Evolutionary conservation across 1,140 invertebrate genomes (phyloP).

Genomic region (Drosophila asahinai): DNA sequence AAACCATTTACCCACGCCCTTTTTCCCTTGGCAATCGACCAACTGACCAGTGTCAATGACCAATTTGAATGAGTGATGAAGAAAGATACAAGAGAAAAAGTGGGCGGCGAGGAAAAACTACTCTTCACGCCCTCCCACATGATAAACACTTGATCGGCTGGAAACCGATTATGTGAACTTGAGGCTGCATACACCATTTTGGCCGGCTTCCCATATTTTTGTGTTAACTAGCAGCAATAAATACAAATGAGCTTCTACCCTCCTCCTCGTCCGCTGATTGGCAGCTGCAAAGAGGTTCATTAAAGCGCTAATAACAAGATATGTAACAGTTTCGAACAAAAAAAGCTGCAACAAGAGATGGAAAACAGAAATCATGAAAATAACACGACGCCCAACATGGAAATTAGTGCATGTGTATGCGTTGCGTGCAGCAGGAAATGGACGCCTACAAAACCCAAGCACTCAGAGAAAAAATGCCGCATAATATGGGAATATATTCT

Average conservation of each 20-base stretch:
- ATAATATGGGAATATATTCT: neutral
- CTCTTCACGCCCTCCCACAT: slow-evolving; percentile 63
- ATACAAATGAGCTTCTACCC: slow-evolving; percentile 36
- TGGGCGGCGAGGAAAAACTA: slow-evolving; percentile 24
- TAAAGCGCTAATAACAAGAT: slow-evolving; percentile 71
- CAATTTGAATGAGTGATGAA: slow-evolving; percentile 41
- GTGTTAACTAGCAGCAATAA: slow-evolving; percentile 55
- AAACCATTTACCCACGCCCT: slow-evolving; percentile 46
- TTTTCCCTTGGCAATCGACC: neutral
- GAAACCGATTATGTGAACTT: slow-evolving; percentile 35
- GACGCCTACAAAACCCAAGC: slow-evolving; percentile 39
- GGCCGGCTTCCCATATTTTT: slow-evolving; percentile 39
- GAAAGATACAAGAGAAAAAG: slow-evolving; percentile 20
- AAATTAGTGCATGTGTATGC: slow-evolving; percentile 45
- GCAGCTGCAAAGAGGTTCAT: slow-evolving; percentile 73
- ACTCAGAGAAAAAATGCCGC: slow-evolving; percentile 1
- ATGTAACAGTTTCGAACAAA: slow-evolving; percentile 51
- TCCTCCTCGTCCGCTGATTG: slow-evolving; percentile 52
- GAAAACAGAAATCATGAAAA: slow-evolving; percentile 52
- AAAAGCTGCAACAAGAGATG: slow-evolving; percentile 38
- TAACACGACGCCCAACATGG: slow-evolving; percentile 46
- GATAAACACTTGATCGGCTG: slow-evolving; percentile 29
- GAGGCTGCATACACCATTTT: slow-evolving; percentile 8
- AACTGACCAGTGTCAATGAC: slow-evolving; percentile 41
- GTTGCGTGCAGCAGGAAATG: slow-evolving; percentile 48